phyloP scores from a whole-genome alignment of 2,888 invertebrate genomes.

The Carterocephalus palaemon region DNA sequence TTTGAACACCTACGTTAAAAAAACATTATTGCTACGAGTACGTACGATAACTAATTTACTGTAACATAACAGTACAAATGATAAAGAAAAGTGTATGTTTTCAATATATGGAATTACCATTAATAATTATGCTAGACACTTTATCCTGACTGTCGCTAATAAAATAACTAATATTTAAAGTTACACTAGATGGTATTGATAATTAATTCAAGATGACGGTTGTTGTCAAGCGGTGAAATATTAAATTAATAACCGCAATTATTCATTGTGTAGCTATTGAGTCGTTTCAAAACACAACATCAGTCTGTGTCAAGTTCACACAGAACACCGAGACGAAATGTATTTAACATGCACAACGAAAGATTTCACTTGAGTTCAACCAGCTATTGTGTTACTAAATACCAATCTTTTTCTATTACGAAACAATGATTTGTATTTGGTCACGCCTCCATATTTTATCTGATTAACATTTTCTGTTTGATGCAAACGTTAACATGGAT shows the following conservation, averaged over 20 bases:
- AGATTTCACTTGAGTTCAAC: constrained; percentile 39
- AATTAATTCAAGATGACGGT: no score
- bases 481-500: constrained; percentile 54
- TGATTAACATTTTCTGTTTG: constrained; percentile 41
- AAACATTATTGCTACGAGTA: no score
- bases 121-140: no score
- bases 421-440: constrained; percentile 47
- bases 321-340: constrained; percentile 36
- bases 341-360: constrained; percentile 40
- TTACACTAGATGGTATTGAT: no score
- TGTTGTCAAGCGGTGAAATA: no score
- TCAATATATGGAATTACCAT: no score
- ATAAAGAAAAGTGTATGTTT: no score
- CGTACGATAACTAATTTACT: no score
- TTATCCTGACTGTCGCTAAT: no score
- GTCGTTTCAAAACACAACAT: constrained; percentile 10
- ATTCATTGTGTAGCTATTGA: constrained; percentile 1
- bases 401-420: constrained; percentile 35
- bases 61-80: no score
- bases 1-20: no score
- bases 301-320: constrained; percentile 55
- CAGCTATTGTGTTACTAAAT: constrained; percentile 48
- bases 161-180: no score
- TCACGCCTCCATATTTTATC: constrained; percentile 40
- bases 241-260: constrained; percentile 1